phyloP scores from a whole-genome alignment of 2,888 invertebrate species.

The Leucophenga maculata region DNA sequence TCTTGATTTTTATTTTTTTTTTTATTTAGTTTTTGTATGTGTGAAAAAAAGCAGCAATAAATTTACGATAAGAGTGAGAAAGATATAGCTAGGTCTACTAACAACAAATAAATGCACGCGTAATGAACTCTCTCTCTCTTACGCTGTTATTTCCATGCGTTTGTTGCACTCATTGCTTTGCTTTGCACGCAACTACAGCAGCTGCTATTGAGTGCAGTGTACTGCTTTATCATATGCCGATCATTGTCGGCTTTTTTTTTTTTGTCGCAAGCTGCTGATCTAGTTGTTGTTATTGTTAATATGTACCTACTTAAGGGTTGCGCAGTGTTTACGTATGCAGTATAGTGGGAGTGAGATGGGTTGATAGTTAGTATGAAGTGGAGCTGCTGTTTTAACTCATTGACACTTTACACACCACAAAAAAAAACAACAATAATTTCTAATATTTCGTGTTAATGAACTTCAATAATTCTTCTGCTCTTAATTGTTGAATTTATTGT shows the following conservation, averaged over 20 bases:
- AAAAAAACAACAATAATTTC: too few species aligned
- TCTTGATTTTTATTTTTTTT: too few species aligned
- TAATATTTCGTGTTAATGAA: too few species aligned
- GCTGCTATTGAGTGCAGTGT: conserved; percentile 12
- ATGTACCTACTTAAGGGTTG: neutral
- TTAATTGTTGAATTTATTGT: neutral
- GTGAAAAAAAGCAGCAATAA: conserved; percentile 25
- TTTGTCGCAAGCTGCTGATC: too few species aligned
- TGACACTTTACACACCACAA: neutral
- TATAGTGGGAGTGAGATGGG: neutral
- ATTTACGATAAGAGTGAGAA: conserved; percentile 36
- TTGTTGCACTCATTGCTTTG: too few species aligned
- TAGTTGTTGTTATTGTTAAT: too few species aligned
- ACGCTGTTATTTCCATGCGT: too few species aligned
- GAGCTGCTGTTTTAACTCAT: conserved; percentile 6
- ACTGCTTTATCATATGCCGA: neutral
- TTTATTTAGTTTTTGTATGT: conserved; percentile 16
- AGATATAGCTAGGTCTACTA: conserved; percentile 37
- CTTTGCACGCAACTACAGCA: conserved; percentile 44
- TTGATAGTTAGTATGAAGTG: neutral
- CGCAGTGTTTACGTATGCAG: neutral
- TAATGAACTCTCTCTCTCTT: too few species aligned
- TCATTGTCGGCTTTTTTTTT: too few species aligned
- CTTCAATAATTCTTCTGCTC: neutral
- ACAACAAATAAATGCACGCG: conserved; percentile 37